Conservation (phyloP, 2,888 invertebrate genomes). For the Mechanitis mazaeus region DNA sequence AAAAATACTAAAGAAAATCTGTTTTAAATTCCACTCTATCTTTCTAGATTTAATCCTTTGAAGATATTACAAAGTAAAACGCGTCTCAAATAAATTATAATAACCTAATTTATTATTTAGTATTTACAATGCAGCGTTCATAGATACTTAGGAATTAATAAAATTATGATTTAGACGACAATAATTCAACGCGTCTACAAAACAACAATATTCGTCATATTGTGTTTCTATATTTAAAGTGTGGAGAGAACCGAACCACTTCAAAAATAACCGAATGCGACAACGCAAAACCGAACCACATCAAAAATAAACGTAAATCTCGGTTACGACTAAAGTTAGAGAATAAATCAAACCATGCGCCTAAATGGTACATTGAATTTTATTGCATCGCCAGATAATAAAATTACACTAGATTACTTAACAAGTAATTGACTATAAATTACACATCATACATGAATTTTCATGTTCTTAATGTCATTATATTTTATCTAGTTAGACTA, state of each 20-base stretch:
- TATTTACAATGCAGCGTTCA: slow-evolving; percentile 29
- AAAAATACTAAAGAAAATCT: too few relatives aligned
- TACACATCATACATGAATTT: slow-evolving; percentile 27
- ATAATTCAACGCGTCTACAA: slow-evolving; percentile 52
- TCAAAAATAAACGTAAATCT: slow-evolving; percentile 73
- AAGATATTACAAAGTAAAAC: slow-evolving; percentile 23
- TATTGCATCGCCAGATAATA: slow-evolving; percentile 58
- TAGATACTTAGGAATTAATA: slow-evolving; percentile 33
- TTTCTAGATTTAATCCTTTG: slow-evolving; percentile 15
- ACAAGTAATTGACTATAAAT: slow-evolving; percentile 49
- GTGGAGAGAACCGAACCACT: slow-evolving; percentile 61
- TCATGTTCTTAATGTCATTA: too few relatives aligned
- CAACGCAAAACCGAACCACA: slow-evolving; percentile 39
- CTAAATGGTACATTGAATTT: slow-evolving; percentile 65
- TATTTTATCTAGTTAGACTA: too few relatives aligned
- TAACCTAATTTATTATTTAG: slow-evolving; percentile 26
- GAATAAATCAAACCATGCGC: slow-evolving; percentile 55
- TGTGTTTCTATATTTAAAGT: slow-evolving; percentile 69
- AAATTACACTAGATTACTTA: slow-evolving; percentile 51
- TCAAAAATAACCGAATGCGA: slow-evolving; percentile 62
- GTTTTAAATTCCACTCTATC: too few relatives aligned
- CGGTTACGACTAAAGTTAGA: slow-evolving; percentile 60
- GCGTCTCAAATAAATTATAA: slow-evolving; percentile 27
- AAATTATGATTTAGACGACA: slow-evolving; percentile 39
- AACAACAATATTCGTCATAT: slow-evolving; percentile 59